Evolutionary conservation across 1,140 invertebrate genomes (phyloP).

Genomic region (Euwallacea similis): DNA sequence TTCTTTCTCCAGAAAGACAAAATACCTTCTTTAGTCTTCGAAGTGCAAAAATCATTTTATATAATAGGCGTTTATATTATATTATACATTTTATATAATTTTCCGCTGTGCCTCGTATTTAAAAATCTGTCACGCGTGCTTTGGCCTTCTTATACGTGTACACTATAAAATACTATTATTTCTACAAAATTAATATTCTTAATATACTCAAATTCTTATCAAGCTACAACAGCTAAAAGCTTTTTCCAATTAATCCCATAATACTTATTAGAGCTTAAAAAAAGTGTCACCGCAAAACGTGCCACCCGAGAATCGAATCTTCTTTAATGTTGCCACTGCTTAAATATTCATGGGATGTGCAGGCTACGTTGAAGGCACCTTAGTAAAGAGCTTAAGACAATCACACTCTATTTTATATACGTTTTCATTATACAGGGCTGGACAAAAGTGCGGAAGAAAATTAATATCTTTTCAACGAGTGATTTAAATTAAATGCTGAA

Average conservation of each 20-base stretch:
- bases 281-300: not conserved
- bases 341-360: slow-evolving; percentile 1
- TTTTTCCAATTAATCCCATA: not conserved
- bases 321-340: not conserved
- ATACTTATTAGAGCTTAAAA: not conserved
- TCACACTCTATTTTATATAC: not conserved
- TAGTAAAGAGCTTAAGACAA: not conserved
- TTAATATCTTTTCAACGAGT: too few species aligned
- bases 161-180: not conserved
- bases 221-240: not conserved
- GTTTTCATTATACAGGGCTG: too few species aligned
- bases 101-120: not conserved
- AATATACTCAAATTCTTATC: not conserved
- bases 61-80: too few species aligned
- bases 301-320: not conserved
- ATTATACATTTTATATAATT: too few species aligned
- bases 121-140: not conserved
- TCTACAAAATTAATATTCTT: not conserved
- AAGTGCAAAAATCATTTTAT: too few species aligned
- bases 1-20: too few species aligned
- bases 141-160: not conserved
- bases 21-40: too few species aligned
- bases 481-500: too few species aligned
- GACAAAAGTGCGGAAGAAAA: too few species aligned
- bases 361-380: not conserved